Conservation (phyloP, 2,888 invertebrate genomes). For the Norana najaformis region DNA sequence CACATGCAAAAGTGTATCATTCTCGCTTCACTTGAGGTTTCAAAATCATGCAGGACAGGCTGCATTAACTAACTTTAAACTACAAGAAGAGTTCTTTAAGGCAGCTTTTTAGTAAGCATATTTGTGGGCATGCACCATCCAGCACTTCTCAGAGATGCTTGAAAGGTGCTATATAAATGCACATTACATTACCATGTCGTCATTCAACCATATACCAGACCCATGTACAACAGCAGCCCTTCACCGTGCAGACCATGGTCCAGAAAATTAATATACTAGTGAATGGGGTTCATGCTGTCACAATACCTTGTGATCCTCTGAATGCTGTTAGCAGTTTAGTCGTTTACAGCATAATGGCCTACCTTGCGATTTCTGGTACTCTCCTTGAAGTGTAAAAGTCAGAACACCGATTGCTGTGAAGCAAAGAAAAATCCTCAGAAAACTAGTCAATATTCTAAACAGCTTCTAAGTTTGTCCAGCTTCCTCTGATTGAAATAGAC, state of each 20-base stretch:
- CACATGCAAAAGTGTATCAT: not conserved
- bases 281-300: not conserved
- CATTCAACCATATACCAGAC: not conserved
- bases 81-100: too few relatives aligned
- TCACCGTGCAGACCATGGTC: not conserved
- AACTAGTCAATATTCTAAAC: not conserved
- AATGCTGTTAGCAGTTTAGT: not conserved
- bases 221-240: not conserved
- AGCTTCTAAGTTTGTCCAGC: too few relatives aligned
- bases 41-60: not conserved
- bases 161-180: too few relatives aligned
- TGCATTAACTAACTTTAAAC: not conserved
- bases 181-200: not conserved
- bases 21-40: not conserved
- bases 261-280: not conserved
- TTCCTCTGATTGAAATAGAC: not conserved
- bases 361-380: slow-evolving; percentile 47
- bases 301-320: not conserved
- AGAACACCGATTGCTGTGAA: slow-evolving; percentile 64
- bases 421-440: not conserved
- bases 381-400: slow-evolving; percentile 63
- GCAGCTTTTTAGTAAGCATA: too few relatives aligned
- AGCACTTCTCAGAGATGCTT: too few relatives aligned
- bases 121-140: too few relatives aligned
- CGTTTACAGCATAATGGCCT: slow-evolving; percentile 37